Base-by-base conservation (phyloP, 2,888 invertebrate genomes). In the Magallana nippona region DNA sequence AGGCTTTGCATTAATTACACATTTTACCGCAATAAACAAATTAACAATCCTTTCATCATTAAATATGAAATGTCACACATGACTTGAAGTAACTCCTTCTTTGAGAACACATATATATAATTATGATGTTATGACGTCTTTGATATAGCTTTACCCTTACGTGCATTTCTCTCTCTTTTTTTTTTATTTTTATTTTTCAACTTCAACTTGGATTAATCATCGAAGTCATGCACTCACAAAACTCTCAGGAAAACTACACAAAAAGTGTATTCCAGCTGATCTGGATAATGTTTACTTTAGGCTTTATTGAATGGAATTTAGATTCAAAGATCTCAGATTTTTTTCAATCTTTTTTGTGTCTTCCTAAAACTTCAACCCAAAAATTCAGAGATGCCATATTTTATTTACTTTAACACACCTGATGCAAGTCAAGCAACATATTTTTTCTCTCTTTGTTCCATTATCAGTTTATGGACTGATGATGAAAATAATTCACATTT, bases 261-360 rank as follows among this genome's bases (percentile, higher is more conserved):
- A 15, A 71, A 71, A 22, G 22, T 15, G 22, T 27, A 22, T 63
- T 22, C 13, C 63, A 19, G 32, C 71, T 22, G 27, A 71, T 71
- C 71, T 71, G 71, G 71, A 71, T 19, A 27, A 71, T 71, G 71
- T 71, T 71, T 71, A 71, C 71, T 22, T 71, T 32, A 15, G 15
- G 15, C 32, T 71, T 71, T 22, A 71, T 71, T 10, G 32, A n/a
- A n/a, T 71, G 71, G 32, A 71, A 71, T 32, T 71, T 27, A 13
- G 71, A 71, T 32, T 27, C 27, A 27, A 71, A 19, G 15, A n/a
- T n/a, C 60, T 8, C 15, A n/a, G n/a, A 60, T 17, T 63, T 44
- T n/a, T 44, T 44, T 8, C 44, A 44, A 44, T 19, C 60, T 60
- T 60, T 60, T 60, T 19, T 19, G 19, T 60, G 32, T 27, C 15